A percentile compares a stretch with the other conserved stretches of the same genome.
Evolutionary conservation across 2,797 vertebrate genomes (phyloP).

Genomic region (Alectoris magna): DNA sequence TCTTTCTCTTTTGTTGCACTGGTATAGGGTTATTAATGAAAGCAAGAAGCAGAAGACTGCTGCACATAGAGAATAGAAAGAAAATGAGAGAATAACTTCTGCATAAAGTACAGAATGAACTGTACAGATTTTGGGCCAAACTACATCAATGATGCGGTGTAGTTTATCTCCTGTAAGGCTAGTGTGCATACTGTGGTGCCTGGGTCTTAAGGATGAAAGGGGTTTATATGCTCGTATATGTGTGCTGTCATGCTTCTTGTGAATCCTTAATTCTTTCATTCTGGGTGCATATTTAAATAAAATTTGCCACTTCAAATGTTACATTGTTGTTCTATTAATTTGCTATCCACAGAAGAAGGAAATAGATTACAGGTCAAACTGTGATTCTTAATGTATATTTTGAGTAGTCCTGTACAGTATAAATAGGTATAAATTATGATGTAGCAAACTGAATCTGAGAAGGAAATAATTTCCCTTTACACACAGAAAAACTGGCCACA

Average conservation of each 20-base stretch:
- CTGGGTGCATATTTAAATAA: neutral
- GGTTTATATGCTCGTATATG: neutral
- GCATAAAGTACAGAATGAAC: neutral
- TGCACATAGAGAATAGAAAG: neutral
- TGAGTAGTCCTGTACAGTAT: neutral
- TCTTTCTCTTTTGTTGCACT: neutral
- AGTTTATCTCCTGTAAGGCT: neutral
- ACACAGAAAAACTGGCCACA: neutral
- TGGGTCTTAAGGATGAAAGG: neutral
- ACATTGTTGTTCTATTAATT: neutral
- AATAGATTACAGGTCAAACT: neutral
- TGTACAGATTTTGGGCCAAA: neutral
- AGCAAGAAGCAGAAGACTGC: neutral
- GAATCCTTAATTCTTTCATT: neutral
- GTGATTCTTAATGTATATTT: neutral
- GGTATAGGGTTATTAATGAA: neutral
- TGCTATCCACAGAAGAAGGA: neutral
- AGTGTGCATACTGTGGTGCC: neutral
- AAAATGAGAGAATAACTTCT: neutral
- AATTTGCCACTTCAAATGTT: neutral
- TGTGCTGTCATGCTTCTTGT: neutral
- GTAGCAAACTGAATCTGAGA: neutral
- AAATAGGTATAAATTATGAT: neutral
- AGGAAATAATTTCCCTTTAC: neutral
- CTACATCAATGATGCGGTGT: neutral